phyloP scores from a whole-genome alignment of 2,797 vertebrate species.

The Pangasius krempfi region DNA sequence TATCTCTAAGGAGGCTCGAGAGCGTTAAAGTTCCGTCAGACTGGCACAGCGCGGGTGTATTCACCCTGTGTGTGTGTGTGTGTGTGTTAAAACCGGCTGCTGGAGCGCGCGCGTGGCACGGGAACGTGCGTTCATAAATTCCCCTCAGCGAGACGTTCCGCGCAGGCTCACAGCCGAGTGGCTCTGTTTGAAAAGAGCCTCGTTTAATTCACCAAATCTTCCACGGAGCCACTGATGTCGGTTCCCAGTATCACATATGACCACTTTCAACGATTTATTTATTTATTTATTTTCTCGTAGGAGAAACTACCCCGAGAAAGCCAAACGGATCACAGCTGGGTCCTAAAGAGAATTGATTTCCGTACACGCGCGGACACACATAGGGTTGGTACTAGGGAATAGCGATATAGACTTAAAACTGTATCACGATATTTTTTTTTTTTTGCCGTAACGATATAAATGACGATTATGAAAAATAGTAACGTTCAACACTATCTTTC shows the following conservation, averaged over 20 bases:
- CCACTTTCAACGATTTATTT: slow-evolving; percentile 67
- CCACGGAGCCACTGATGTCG: neutral
- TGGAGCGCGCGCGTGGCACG: slow-evolving; percentile 11
- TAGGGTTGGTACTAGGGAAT: neutral
- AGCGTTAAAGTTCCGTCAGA: slow-evolving; percentile 73
- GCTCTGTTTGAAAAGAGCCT: neutral
- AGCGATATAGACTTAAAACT: too few species aligned
- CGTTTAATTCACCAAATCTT: slow-evolving; percentile 46
- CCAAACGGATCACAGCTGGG: slow-evolving; percentile 50
- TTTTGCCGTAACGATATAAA: too few species aligned
- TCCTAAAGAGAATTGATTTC: slow-evolving; percentile 58
- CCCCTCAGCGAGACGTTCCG: slow-evolving; percentile 45
- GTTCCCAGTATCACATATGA: slow-evolving; percentile 31
- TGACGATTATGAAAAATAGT: too few species aligned
- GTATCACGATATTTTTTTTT: too few species aligned
- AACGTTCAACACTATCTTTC: too few species aligned
- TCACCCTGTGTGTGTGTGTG: neutral
- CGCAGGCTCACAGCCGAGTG: neutral
- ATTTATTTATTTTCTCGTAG: slow-evolving; percentile 44
- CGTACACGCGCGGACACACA: neutral
- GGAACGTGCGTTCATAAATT: slow-evolving; percentile 56
- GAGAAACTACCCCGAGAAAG: slow-evolving; percentile 42
- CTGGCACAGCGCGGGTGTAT: slow-evolving; percentile 26
- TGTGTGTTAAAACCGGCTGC: neutral
- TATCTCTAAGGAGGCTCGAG: slow-evolving; percentile 12